Evolutionary conservation across 2,797 vertebrate genomes (phyloP), one percentile per base, ranked within the genome.

Genomic region (Spinus pinus): DNA sequence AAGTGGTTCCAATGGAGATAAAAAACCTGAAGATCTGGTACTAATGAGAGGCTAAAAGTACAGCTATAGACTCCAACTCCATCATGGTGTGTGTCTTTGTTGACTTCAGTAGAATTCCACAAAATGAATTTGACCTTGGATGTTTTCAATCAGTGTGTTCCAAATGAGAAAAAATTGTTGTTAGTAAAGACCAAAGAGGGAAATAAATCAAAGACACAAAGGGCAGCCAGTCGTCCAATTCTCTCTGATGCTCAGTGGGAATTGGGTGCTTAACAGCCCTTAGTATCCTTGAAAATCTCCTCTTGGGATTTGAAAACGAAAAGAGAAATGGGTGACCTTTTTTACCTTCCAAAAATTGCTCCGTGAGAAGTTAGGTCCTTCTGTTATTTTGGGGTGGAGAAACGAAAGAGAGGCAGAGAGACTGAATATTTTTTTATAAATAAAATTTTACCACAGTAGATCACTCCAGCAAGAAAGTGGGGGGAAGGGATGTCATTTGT

Each of bases 161-260:
- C 93, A 97, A 94, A 95, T 96, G 96, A 96, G 95, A 97, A 97
- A 94, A 96, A 96, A 95, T 94, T 95, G 95, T 96, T 95, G 93
- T 96, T 97, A 95, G 93, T 95, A 96, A 97, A 95, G 90, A 94
- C 88, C 88, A 95, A 95, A 95, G 91, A 94, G 80, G 92, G 92
- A 95, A 95, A 95, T 94, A 96, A 96, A 96, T 95, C 96, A 96
- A 96, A 96, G 96, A 94, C 91, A 96, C 93, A 96, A 95, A 96
- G 95, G 93, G 95, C 94, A 96, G 92, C 91, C 91, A 95, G 94
- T 96, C 58, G 28, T 94, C 95, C 92, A 95, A 84, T 93, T 95
- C 94, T 56, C 80, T 95, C 78, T 94, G 90, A 97, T 93, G 85
- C 95, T 95, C 95, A 67, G 83, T 96, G 92, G 95, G 93, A 96